Conservation (phyloP, 2,888 invertebrate genomes). For the Ormyrus labotus region DNA sequence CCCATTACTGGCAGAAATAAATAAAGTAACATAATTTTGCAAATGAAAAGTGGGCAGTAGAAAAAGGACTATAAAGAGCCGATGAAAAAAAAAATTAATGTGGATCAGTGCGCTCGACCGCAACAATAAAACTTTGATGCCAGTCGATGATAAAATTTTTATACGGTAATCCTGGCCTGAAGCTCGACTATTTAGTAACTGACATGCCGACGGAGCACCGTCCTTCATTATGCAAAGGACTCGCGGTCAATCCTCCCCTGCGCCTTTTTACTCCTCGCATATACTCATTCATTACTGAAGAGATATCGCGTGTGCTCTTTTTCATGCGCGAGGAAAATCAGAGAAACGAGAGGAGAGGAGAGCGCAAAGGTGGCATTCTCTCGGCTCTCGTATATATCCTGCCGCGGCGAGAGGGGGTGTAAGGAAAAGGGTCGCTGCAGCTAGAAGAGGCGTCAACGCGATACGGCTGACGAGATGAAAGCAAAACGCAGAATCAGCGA, state of each 20-base stretch:
- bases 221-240: slow-evolving; percentile 24
- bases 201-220: background rate
- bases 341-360: background rate
- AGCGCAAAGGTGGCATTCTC: background rate
- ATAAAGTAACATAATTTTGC: background rate
- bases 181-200: slow-evolving; percentile 15
- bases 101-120: slow-evolving; percentile 9
- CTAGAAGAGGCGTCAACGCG: slow-evolving; percentile 27
- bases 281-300: slow-evolving; percentile 14
- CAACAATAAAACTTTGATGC: slow-evolving; percentile 33
- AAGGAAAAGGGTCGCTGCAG: slow-evolving; percentile 3
- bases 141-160: slow-evolving; percentile 44
- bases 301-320: background rate
- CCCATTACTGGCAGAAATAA: no score
- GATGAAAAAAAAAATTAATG: slow-evolving; percentile 29
- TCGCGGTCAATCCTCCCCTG: background rate
- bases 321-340: no score
- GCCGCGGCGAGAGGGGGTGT: background rate
- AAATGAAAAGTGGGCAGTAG: background rate
- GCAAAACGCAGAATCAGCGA: slow-evolving; percentile 45
- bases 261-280: background rate
- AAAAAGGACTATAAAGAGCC: slow-evolving; percentile 15
- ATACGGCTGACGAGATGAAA: slow-evolving; percentile 29
- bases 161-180: background rate
- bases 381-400: background rate